Conservation (phyloP, 2,797 vertebrate species). For the Petrocephalus sullivani region DNA sequence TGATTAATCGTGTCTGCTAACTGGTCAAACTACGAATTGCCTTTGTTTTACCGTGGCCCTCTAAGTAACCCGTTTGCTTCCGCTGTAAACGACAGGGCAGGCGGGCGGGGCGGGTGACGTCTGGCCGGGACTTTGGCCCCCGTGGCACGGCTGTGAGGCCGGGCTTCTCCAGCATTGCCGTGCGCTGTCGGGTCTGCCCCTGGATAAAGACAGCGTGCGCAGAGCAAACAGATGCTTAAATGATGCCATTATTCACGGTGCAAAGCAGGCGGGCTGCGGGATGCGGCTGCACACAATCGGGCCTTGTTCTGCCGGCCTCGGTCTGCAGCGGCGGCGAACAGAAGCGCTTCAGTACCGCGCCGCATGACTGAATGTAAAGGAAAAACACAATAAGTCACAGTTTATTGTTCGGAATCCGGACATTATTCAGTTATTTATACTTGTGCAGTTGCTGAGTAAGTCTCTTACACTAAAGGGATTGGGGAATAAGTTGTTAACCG, state of each 20-base stretch:
- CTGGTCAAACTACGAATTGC: not conserved
- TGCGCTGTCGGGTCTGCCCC: not conserved
- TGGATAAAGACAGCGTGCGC: not conserved
- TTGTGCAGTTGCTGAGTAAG: not conserved
- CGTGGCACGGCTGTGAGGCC: not conserved
- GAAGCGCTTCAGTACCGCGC: not conserved
- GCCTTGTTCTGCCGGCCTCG: not conserved
- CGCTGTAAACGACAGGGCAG: not conserved
- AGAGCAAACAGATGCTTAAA: not conserved
- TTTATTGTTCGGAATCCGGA: not conserved
- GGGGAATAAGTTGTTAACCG: not conserved
- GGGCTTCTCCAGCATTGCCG: not conserved
- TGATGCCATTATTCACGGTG: not conserved
- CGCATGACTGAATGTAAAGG: not conserved
- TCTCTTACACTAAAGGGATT: not conserved
- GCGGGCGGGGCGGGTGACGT: not conserved
- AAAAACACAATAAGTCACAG: constrained; percentile 3
- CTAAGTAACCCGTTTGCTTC: not conserved
- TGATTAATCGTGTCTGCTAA: not conserved
- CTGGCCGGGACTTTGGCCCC: not conserved
- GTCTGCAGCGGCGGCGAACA: not conserved
- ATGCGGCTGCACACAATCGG: not conserved
- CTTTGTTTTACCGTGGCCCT: not conserved
- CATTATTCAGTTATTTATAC: not conserved
- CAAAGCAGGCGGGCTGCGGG: not conserved